Conservation (phyloP, 2,888 invertebrate genomes). For the Eledona agricola region DNA sequence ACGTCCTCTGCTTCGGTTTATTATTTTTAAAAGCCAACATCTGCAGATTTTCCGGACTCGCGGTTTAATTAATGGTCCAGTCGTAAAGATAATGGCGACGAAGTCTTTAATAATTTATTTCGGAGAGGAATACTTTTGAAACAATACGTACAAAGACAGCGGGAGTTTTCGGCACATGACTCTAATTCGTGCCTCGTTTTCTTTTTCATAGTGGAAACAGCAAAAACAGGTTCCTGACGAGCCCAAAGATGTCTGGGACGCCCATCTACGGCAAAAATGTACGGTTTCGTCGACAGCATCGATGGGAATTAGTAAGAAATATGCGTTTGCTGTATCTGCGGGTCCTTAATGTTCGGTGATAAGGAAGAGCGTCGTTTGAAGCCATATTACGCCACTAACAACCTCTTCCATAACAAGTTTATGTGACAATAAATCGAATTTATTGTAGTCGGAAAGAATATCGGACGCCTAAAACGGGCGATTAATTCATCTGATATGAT, state of each 20-base stretch:
- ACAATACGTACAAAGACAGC: neutral
- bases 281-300: too few relatives aligned
- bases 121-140: neutral
- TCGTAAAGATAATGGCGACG: slow-evolving; percentile 12
- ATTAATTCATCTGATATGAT: slow-evolving; percentile 35
- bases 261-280: too few relatives aligned
- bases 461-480: slow-evolving; percentile 36
- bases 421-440: slow-evolving; percentile 36
- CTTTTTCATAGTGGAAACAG: neutral
- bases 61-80: slow-evolving; percentile 16
- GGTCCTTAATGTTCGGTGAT: slow-evolving; percentile 8
- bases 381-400: slow-evolving; percentile 27
- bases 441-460: slow-evolving; percentile 36
- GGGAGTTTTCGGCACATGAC: slow-evolving; percentile 6
- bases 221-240: neutral
- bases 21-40: slow-evolving; percentile 21
- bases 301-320: slow-evolving; percentile 15
- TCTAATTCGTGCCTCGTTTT: slow-evolving; percentile 1
- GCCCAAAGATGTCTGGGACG: too few relatives aligned
- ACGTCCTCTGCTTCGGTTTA: slow-evolving; percentile 11
- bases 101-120: slow-evolving; percentile 13
- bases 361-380: slow-evolving; percentile 15
- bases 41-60: slow-evolving; percentile 6
- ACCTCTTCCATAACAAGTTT: slow-evolving; percentile 30
- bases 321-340: slow-evolving; percentile 1